Evolutionary conservation across 2,113 vertebrate genomes (phyloP).

Genomic region (Brachyhypopomus gauderio): DNA sequence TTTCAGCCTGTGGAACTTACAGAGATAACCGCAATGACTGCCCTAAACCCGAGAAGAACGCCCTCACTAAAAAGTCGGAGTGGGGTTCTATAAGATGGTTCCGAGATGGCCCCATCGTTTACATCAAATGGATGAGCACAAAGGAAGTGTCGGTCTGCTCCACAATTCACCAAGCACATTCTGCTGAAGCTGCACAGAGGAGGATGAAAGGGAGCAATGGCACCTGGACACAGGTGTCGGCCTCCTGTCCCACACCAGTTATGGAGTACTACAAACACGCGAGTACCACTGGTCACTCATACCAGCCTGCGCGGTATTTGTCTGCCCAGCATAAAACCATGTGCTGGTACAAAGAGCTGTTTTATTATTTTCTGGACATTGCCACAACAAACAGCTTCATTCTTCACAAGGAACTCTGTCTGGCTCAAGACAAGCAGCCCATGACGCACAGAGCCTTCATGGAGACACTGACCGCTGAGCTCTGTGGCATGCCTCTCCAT

Average conservation of each 20-base stretch:
- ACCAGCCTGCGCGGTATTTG: slow-evolving; percentile 21
- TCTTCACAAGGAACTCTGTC: slow-evolving; percentile 27
- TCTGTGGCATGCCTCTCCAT: slow-evolving; percentile 19
- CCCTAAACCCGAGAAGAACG: background rate
- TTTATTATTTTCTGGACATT: slow-evolving; percentile 24
- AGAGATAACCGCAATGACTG: background rate
- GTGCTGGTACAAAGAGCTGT: slow-evolving; percentile 16
- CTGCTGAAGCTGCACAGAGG: background rate
- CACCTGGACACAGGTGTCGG: background rate
- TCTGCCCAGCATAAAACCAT: slow-evolving; percentile 1
- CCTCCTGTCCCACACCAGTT: slow-evolving; percentile 1
- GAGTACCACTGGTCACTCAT: background rate
- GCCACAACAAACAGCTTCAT: slow-evolving; percentile 15
- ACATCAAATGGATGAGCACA: background rate
- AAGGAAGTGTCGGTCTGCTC: background rate
- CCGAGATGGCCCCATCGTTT: background rate
- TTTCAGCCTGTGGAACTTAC: background rate
- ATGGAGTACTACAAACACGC: slow-evolving; percentile 8
- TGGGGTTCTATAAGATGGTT: background rate
- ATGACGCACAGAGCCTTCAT: slow-evolving; percentile 39
- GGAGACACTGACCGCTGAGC: slow-evolving; percentile 25
- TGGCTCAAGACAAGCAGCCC: background rate
- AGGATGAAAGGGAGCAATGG: background rate
- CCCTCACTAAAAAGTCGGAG: background rate
- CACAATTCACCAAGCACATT: slow-evolving; percentile 6